These are phyloP conservation scores for Blomia tropicalis DNA, from an alignment of 2,888 invertebrate genomes.

Conservation along the genomic window DNA sequence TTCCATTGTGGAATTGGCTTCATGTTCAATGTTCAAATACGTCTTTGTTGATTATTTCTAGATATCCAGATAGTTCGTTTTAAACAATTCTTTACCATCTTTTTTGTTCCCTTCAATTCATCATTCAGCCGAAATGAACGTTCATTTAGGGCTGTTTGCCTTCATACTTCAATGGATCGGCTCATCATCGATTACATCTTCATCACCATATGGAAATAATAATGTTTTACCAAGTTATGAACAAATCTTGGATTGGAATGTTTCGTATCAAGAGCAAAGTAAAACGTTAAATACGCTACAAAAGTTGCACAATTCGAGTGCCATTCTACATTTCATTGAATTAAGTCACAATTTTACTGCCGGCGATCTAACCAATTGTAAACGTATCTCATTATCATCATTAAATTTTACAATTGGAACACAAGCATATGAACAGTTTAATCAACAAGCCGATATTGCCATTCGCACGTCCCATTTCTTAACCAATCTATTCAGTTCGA, in stretches of 20 bases:
- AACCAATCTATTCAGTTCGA: constrained; percentile 21
- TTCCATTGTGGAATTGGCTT: too few relatives aligned
- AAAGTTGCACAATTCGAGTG: constrained; percentile 19
- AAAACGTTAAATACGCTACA: constrained; percentile 13
- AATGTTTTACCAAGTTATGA: not conserved
- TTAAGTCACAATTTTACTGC: constrained; percentile 16
- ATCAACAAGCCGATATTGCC: constrained; percentile 18
- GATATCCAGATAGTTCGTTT: too few relatives aligned
- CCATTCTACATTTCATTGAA: constrained; percentile 22
- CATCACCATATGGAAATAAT: too few relatives aligned
- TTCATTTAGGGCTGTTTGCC: not conserved
- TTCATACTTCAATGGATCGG: not conserved
- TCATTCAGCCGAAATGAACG: not conserved
- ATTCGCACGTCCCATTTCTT: constrained; percentile 24
- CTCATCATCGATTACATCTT: not conserved
- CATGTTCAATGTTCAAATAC: too few relatives aligned
- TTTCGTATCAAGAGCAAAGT: not conserved
- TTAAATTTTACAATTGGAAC: constrained; percentile 14
- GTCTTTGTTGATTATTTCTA: too few relatives aligned
- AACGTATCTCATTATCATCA: constrained; percentile 5
- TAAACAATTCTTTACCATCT: too few relatives aligned
- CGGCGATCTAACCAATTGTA: not conserved
- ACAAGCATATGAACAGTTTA: constrained; percentile 19
- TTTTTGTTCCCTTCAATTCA: too few relatives aligned
- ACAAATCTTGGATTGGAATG: not conserved